Evolutionary conservation across 2,888 invertebrate genomes (phyloP).

Genomic region (Mactromeris polynyma): DNA sequence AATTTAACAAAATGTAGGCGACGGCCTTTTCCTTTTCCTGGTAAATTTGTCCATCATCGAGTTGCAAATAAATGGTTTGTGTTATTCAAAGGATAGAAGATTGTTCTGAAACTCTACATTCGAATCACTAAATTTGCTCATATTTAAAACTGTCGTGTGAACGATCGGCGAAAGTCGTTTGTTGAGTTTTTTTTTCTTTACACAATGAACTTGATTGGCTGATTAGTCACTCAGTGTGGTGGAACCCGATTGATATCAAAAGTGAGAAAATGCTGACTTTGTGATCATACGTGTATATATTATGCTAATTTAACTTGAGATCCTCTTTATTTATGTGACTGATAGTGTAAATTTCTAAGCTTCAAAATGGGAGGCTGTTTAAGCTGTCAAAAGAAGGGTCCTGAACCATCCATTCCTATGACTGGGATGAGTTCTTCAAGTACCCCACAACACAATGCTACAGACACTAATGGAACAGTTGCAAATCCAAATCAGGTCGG

Average conservation of each 20-base stretch:
- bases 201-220: slow-evolving; percentile 31
- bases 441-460: slow-evolving; percentile 62
- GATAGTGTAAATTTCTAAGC: neutral
- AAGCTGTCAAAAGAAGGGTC: slow-evolving; percentile 61
- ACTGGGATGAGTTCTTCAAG: slow-evolving; percentile 56
- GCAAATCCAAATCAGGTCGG: slow-evolving; percentile 71
- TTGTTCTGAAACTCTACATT: neutral
- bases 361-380: slow-evolving; percentile 66
- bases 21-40: neutral
- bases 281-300: neutral
- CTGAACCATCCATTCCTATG: slow-evolving; percentile 50
- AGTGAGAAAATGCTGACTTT: neutral
- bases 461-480: slow-evolving; percentile 73
- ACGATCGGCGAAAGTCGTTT: slow-evolving; percentile 19
- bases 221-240: slow-evolving; percentile 36
- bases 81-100: neutral
- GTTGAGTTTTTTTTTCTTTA: neutral
- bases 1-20: slow-evolving; percentile 29
- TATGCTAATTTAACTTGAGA: neutral
- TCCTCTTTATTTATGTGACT: neutral
- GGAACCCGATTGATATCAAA: neutral
- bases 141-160: neutral
- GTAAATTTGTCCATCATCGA: neutral
- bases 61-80: neutral
- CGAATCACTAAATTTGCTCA: neutral